Base-by-base conservation (phyloP, 2,888 invertebrate genomes). In the Drosophila fulvimacula region DNA sequence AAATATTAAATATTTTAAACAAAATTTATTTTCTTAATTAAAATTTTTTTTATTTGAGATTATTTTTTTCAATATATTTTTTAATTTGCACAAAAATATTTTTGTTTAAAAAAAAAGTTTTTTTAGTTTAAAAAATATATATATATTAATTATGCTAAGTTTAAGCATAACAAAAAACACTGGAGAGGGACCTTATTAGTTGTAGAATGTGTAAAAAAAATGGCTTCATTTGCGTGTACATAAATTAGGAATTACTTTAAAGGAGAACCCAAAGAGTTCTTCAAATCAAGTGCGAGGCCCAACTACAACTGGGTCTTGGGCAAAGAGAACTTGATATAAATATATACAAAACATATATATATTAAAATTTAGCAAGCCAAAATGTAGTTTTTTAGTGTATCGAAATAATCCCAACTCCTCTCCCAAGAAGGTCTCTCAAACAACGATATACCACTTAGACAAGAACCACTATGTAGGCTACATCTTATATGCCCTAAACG, bases 101-200 rank as follows among this genome's bases (percentile, higher is more conserved):
- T 58, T 34, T 5, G 34, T 15, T 17, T 10, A 49, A 34, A 44
- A 42, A 21, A 11, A 9, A n/a, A n/a, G n/a, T n/a, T n/a, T n/a
- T n/a, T n/a, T n/a, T n/a, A n/a, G n/a, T n/a, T n/a, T n/a, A n/a
- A n/a, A n/a, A 21, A 5, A 36, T 9, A 38, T 15, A 19, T 42
- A 21, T 55, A 19, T 42, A 36, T 13, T 61, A 42, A 51, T 51
- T 42, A 51, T 65, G 53, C 76, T 51, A 24, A 51, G 46, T 51
- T 67, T 59, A 48, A 38, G 55, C 55, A 55, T 46, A 70, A 49
- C 66, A 62, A 58, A 53, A 72, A 78, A 86, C 74, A 92, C 92
- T 91, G 92, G 91, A 88, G 91, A 92, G 91, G 92, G 92, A 91
- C 92, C 92, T 91, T 91, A 89, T 90, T 92, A 91, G 89, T 84